A percentile compares a stretch with the other conserved stretches of the same genome.
These are phyloP conservation scores for Myrmecobius fasciatus DNA, from an alignment of 2,113 vertebrate genomes.

Conservation along the genomic window DNA sequence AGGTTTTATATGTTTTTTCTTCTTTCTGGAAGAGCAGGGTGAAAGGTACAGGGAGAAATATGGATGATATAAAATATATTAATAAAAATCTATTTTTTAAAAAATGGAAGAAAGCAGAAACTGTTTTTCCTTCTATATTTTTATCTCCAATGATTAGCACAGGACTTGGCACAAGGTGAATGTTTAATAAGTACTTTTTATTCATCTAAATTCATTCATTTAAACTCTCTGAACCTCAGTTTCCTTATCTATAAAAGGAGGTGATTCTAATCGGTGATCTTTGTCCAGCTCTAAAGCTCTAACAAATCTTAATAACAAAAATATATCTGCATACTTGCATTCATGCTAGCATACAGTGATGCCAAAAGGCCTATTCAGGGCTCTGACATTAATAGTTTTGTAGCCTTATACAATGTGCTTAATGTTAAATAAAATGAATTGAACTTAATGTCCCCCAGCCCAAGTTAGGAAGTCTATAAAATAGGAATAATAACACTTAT, in stretches of 20 bases:
- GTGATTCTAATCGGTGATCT: not conserved
- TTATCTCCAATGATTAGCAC: not conserved
- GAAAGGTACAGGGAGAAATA: not conserved
- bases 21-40: not conserved
- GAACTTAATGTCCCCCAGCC: too few relatives aligned
- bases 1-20: not conserved
- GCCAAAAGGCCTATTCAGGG: too few relatives aligned
- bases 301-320: not conserved
- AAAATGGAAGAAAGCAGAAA: not conserved
- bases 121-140: not conserved
- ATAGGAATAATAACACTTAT: too few relatives aligned
- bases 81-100: not conserved
- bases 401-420: too few relatives aligned
- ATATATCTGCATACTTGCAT: too few relatives aligned
- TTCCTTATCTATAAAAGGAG: not conserved
- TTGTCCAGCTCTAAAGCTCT: not conserved
- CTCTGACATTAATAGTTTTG: too few relatives aligned
- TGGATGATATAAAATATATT: not conserved
- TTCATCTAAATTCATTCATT: not conserved
- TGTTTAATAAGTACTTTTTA: not conserved
- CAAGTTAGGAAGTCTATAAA: too few relatives aligned
- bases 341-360: too few relatives aligned
- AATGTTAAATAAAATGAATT: too few relatives aligned
- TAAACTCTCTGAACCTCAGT: not conserved
- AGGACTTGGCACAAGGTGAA: not conserved